These are phyloP conservation scores for Sarcophaga rosellei DNA, from an alignment of 2,888 invertebrate species.

Conservation along the genomic window DNA sequence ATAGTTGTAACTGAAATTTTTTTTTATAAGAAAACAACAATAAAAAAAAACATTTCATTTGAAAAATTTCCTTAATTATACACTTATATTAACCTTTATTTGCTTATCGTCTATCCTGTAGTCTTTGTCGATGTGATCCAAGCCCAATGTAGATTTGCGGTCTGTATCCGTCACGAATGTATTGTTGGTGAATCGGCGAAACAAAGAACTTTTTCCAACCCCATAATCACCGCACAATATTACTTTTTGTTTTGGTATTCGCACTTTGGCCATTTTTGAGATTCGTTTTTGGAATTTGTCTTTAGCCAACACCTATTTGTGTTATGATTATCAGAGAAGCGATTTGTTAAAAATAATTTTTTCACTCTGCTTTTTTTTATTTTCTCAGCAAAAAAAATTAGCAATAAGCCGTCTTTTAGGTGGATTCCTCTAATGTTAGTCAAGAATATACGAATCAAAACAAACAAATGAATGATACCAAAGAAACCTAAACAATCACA, in stretches of 20 bases:
- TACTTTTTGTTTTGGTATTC: conserved; percentile 93
- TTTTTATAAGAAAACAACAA: neutral
- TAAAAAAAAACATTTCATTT: neutral
- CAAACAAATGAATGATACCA: conserved; percentile 32
- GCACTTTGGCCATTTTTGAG: conserved; percentile 89
- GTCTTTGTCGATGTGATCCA: conserved; percentile 94
- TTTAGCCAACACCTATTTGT: neutral
- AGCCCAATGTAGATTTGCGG: conserved; percentile 92
- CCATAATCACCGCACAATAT: conserved; percentile 98
- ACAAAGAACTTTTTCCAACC: conserved; percentile 96
- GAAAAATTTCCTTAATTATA: neutral
- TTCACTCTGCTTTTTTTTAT: neutral
- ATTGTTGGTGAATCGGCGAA: conserved; percentile 91
- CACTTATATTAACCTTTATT: conserved; percentile 74
- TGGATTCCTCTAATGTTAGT: conserved; percentile 40
- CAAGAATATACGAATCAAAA: conserved; percentile 51
- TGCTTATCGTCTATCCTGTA: conserved; percentile 88
- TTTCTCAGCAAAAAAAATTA: neutral
- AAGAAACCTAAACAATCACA: conserved; percentile 28
- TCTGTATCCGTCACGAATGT: conserved; percentile 87
- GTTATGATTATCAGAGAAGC: conserved; percentile 24
- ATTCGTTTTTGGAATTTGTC: neutral
- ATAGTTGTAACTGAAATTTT: conserved; percentile 89
- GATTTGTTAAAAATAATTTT: conserved; percentile 15
- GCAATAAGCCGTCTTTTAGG: conserved; percentile 34